Evolutionary conservation across 2,888 invertebrate species (phyloP), one percentile per base, ranked within the genome.

Genomic region (Pinctada fucata): DNA sequence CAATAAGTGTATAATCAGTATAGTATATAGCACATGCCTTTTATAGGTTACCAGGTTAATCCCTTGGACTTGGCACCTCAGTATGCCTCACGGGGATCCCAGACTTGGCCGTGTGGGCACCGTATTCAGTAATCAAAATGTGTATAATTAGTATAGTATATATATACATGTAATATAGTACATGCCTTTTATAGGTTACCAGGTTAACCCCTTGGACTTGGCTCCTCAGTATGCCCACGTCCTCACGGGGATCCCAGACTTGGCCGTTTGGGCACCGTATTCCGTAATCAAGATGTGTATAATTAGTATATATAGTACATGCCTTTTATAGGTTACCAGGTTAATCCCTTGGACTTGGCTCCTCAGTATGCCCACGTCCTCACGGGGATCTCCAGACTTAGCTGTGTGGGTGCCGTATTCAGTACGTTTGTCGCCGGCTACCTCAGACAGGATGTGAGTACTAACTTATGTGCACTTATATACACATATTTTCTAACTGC

Each of bases 11-110:
- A 31, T 31, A 31, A 31, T 31, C 1, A 31, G 0, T 31, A 31
- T 31, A 31, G 31, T 31, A 31, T 31, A 31, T 31, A 31, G 31
- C 1, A 31, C 31, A 31, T 31, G 31, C 31, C 16, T 13, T 47
- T 52, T 72, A 2, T 79, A 88, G 88, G 89, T 10, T 89, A 86
- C 77, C 87, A 87, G 75, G 86, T 86, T 3, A 89, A 89, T 66
- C 86, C 86, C 0, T 79, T 88, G 31, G 89, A 89, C 70, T 79
- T 89, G 50, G 85, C 87, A 1, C 89, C 87, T 2, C 83, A 84
- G 72, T 88, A 85, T 72, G 83, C 82, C 66, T 89, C 47, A 87
- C 89, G 2, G 88, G 87, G 0, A 79, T 89, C 13, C 82, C 0
- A 76, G 88, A 3, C 76, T 85, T 3, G 87, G 89, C 31, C 82